These are phyloP conservation scores for Apodemus agrarius DNA, from an alignment of 2,797 vertebrate species.

Conservation along the genomic window DNA sequence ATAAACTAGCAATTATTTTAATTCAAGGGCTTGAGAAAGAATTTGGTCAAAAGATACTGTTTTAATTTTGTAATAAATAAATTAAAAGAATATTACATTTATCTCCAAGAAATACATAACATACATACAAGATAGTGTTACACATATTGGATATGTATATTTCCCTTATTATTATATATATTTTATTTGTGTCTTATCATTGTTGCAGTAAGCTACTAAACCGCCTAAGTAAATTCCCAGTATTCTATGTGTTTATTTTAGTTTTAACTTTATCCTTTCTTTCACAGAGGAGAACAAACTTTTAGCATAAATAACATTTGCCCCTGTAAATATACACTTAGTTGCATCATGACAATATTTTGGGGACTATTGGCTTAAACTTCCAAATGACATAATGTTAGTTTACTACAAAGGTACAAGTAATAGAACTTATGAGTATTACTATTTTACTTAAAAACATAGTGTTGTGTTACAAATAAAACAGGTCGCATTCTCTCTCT, in stretches of 20 bases:
- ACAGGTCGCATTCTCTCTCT: background rate
- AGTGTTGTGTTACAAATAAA: background rate
- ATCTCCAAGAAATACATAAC: background rate
- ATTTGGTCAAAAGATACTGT: background rate
- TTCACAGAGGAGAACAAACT: background rate
- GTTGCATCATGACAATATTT: background rate
- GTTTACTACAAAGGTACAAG: background rate
- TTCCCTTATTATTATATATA: background rate
- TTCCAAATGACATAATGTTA: background rate
- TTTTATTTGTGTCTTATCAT: background rate
- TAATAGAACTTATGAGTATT: background rate
- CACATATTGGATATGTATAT: background rate
- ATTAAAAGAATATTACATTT: background rate
- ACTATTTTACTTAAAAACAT: background rate
- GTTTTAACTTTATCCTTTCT: background rate
- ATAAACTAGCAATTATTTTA: background rate
- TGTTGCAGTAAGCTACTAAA: background rate
- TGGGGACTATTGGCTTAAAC: background rate
- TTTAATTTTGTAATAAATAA: background rate
- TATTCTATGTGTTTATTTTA: background rate
- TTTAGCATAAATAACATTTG: background rate
- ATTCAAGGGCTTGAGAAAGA: background rate
- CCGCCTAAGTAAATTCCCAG: background rate
- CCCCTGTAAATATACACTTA: too few relatives aligned
- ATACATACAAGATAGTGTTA: background rate